Evolutionary conservation across 2,113 vertebrate genomes (phyloP).

Genomic region (Melanostigma gelatinosum): DNA sequence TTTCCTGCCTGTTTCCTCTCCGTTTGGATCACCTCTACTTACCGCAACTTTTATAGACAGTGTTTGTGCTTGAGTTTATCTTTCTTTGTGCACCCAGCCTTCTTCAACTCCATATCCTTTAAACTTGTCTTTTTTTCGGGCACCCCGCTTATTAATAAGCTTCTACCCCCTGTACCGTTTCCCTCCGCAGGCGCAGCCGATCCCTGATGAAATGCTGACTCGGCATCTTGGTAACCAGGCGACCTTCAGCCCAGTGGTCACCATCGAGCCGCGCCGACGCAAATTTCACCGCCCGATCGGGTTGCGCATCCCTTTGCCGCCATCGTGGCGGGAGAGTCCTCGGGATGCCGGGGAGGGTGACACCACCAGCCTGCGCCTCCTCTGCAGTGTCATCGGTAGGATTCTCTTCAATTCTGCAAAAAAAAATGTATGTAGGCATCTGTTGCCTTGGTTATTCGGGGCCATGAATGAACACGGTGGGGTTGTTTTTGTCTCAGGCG

Average conservation of each 20-base stretch:
- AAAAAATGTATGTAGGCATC: neutral
- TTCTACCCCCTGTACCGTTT: neutral
- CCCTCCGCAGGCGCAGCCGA: conserved; percentile 90
- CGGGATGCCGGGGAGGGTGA: conserved; percentile 94
- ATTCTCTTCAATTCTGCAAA: neutral
- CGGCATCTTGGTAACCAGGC: conserved; percentile 97
- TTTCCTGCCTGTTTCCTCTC: neutral
- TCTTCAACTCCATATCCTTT: conserved; percentile 10
- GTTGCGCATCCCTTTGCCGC: conserved; percentile 92
- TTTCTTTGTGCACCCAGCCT: neutral
- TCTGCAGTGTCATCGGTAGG: conserved; percentile 97
- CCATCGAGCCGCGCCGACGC: conserved; percentile 93
- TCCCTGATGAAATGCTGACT: conserved; percentile 94
- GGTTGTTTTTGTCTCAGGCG: conserved; percentile 82
- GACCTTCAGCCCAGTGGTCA: conserved; percentile 98
- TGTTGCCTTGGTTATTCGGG: neutral
- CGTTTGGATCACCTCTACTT: neutral
- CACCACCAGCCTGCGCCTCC: conserved; percentile 95
- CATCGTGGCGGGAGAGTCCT: conserved; percentile 95
- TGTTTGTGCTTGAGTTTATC: conserved; percentile 17
- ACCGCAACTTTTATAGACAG: neutral
- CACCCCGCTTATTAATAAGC: conserved; percentile 4
- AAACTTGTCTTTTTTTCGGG: neutral
- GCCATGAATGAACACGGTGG: conserved; percentile 36
- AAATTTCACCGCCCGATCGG: conserved; percentile 98